Conservation (phyloP, 2,113 vertebrate species). For the Hydropotes inermis region DNA sequence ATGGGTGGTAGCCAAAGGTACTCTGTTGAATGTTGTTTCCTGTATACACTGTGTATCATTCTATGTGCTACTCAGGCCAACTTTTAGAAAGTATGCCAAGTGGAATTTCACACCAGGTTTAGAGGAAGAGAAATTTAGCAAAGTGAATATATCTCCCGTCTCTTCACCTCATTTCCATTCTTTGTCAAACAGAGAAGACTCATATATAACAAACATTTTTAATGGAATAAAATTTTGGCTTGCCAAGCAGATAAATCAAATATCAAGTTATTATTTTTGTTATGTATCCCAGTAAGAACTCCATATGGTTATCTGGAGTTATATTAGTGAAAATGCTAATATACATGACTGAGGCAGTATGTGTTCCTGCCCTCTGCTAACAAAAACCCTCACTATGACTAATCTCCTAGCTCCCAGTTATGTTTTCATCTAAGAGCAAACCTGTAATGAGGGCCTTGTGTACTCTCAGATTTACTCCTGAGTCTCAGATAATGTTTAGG, state of each 20-base stretch:
- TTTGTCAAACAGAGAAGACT: not conserved
- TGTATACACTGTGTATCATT: conserved; percentile 58
- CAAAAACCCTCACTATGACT: not conserved
- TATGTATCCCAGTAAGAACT: not conserved
- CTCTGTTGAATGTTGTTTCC: conserved; percentile 61
- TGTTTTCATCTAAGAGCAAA: not conserved
- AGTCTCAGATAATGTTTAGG: not conserved
- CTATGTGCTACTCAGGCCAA: not conserved
- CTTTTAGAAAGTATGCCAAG: conserved; percentile 61
- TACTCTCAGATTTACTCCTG: not conserved
- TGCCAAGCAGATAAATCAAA: conserved; percentile 13
- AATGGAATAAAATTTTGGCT: not conserved
- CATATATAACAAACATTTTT: not conserved
- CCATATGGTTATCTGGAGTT: not conserved
- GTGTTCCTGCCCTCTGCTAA: conserved; percentile 32
- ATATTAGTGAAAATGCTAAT: not conserved
- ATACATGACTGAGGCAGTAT: not conserved
- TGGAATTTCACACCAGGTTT: conserved; percentile 59
- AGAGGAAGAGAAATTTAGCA: conserved; percentile 38
- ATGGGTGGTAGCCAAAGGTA: conserved; percentile 58
- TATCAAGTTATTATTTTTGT: not conserved
- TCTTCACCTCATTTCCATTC: not conserved
- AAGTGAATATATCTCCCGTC: not conserved
- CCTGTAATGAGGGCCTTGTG: conserved; percentile 24
- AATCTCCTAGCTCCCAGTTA: not conserved